phyloP scores from a whole-genome alignment of 1,140 invertebrate species.

The Thaumetopoea pityocampa region DNA sequence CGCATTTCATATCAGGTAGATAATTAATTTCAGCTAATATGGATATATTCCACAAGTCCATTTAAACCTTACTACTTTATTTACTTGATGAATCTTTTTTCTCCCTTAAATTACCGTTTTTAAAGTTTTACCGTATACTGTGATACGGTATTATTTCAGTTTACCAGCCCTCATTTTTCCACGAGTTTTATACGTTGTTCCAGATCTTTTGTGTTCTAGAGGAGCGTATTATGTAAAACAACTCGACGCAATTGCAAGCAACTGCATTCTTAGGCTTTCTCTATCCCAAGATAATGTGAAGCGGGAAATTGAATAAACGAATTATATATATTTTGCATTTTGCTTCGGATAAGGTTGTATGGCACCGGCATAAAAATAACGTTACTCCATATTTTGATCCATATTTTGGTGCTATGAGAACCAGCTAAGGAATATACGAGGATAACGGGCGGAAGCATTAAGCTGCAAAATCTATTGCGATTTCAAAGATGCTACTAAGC shows the following conservation, averaged over 20 bases:
- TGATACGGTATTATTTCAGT: slow-evolving; percentile 5
- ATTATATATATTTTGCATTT: slow-evolving; percentile 12
- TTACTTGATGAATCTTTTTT: neutral
- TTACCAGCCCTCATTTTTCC: slow-evolving; percentile 2
- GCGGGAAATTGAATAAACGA: slow-evolving; percentile 22
- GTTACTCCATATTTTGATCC: too few species aligned
- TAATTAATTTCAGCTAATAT: too few species aligned
- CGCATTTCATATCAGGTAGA: too few species aligned
- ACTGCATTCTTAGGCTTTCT: slow-evolving; percentile 47
- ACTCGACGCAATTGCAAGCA: slow-evolving; percentile 46
- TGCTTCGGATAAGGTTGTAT: slow-evolving; percentile 5
- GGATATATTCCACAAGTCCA: too few species aligned
- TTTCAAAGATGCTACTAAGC: too few species aligned
- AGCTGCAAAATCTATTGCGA: too few species aligned
- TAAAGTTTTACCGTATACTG: neutral
- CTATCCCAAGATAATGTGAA: slow-evolving; percentile 57
- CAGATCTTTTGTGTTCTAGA: slow-evolving; percentile 31
- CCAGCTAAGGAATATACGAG: too few species aligned
- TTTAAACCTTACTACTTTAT: too few species aligned
- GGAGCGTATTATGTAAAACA: slow-evolving; percentile 62
- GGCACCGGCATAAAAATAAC: too few species aligned
- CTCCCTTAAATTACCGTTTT: neutral
- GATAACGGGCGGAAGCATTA: too few species aligned
- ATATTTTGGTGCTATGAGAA: too few species aligned
- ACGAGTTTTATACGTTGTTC: slow-evolving; percentile 7